Percentiles rank a stretch among this genome's conserved stretches.
Evolutionary conservation across 2,888 invertebrate genomes (phyloP).

Genomic region (Tyria jacobaeae): DNA sequence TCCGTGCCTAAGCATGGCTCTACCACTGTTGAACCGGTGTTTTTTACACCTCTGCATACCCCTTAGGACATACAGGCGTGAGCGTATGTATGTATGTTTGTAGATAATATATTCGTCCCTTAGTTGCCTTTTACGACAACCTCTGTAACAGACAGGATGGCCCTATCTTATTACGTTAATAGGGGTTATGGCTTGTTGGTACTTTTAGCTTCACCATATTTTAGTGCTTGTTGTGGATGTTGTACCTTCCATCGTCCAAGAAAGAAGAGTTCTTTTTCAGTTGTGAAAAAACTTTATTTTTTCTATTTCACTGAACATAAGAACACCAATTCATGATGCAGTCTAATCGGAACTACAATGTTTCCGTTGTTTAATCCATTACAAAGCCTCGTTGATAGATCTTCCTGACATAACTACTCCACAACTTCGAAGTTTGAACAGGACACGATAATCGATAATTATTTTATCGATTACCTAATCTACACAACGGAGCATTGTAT

Average conservation of each 20-base stretch:
- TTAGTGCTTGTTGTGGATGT: no score
- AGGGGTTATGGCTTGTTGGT: neutral
- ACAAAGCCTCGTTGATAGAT: neutral
- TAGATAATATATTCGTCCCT: no score
- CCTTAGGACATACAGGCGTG: no score
- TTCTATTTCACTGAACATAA: no score
- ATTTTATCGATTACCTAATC: slow-evolving; percentile 33
- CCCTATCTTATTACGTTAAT: neutral
- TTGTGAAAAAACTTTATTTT: no score
- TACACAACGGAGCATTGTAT: neutral
- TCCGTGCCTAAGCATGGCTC: no score
- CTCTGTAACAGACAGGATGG: no score
- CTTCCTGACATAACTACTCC: neutral
- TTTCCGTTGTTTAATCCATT: neutral
- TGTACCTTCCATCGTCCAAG: no score
- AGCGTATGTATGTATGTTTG: neutral
- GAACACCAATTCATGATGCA: neutral
- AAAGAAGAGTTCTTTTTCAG: no score
- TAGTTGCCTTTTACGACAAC: no score
- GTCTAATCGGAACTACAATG: neutral
- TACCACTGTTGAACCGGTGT: no score
- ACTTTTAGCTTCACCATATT: neutral
- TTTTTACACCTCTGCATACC: no score
- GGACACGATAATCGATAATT: slow-evolving; percentile 16
- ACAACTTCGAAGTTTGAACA: neutral